phyloP scores from a whole-genome alignment of 2,888 invertebrate genomes.

The Seladonia tumulorum region DNA sequence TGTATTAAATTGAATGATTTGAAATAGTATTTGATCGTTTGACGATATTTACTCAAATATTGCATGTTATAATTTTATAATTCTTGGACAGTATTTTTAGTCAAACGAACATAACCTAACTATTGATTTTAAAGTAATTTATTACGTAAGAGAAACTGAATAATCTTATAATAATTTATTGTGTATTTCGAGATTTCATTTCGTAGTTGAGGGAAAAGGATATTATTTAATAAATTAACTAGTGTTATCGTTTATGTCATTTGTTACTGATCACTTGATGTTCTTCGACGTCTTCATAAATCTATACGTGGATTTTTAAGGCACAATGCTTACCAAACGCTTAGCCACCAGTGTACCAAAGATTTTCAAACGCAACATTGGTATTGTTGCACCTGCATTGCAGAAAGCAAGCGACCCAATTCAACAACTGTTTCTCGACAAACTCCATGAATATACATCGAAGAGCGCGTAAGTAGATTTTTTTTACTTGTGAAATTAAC shows the following conservation, averaged over 20 bases:
- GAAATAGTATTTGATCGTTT: constrained; percentile 11
- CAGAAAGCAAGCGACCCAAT: constrained; percentile 94
- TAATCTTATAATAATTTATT: constrained; percentile 16
- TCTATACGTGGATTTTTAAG: constrained; percentile 38
- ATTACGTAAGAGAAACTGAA: constrained; percentile 63
- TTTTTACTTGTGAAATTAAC: background rate
- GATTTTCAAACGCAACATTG: constrained; percentile 87
- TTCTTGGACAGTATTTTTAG: background rate
- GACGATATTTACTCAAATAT: background rate
- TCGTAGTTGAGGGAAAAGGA: background rate
- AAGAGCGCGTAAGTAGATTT: constrained; percentile 91
- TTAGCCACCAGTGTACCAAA: constrained; percentile 72
- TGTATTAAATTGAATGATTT: constrained; percentile 16
- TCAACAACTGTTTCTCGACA: constrained; percentile 96
- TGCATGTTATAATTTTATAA: background rate
- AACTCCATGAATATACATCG: constrained; percentile 94
- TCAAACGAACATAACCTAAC: constrained; percentile 46
- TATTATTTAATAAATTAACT: background rate
- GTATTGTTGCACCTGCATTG: constrained; percentile 88
- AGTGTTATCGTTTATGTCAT: background rate
- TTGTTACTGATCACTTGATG: background rate
- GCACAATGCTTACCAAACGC: constrained; percentile 78
- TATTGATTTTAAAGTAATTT: constrained; percentile 39
- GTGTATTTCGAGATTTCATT: background rate
- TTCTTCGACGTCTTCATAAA: background rate